Conservation (phyloP, 2,888 invertebrate species). For the Chymomyza procnemis region DNA sequence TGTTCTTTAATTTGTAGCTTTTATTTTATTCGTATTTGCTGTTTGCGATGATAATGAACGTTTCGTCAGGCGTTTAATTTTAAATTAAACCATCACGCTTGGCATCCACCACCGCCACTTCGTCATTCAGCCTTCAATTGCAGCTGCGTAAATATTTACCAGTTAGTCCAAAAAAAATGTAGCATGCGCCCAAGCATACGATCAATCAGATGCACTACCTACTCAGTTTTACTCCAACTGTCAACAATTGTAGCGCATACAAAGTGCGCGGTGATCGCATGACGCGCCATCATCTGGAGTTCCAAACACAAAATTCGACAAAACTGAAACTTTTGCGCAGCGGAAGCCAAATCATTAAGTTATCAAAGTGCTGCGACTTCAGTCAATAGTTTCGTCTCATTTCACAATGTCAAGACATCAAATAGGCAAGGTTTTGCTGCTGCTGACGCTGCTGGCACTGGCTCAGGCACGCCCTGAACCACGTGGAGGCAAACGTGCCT, state of each 20-base stretch:
- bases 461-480: conserved; percentile 28
- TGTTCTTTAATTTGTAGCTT: not conserved
- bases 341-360: not conserved
- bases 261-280: not conserved
- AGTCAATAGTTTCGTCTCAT: not conserved
- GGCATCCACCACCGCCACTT: conserved; percentile 13
- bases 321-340: conserved; percentile 1
- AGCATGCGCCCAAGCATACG: conserved; percentile 2
- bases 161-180: conserved; percentile 13
- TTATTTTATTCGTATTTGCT: not conserved
- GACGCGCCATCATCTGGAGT: not conserved
- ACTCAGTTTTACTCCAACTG: not conserved
- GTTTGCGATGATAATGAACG: conserved; percentile 12
- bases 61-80: conserved; percentile 35
- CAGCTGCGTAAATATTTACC: conserved; percentile 52
- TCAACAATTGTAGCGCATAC: not conserved
- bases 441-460: conserved; percentile 32
- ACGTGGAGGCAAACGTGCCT: conserved; percentile 45
- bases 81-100: conserved; percentile 36
- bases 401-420: conserved; percentile 38
- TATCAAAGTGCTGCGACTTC: not conserved
- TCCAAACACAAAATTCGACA: not conserved
- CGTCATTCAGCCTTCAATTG: not conserved
- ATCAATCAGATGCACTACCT: not conserved
- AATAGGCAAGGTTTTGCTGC: conserved; percentile 28